These are phyloP conservation scores for Elachura formosa DNA, from an alignment of 2,113 vertebrate species.

Conservation along the genomic window DNA sequence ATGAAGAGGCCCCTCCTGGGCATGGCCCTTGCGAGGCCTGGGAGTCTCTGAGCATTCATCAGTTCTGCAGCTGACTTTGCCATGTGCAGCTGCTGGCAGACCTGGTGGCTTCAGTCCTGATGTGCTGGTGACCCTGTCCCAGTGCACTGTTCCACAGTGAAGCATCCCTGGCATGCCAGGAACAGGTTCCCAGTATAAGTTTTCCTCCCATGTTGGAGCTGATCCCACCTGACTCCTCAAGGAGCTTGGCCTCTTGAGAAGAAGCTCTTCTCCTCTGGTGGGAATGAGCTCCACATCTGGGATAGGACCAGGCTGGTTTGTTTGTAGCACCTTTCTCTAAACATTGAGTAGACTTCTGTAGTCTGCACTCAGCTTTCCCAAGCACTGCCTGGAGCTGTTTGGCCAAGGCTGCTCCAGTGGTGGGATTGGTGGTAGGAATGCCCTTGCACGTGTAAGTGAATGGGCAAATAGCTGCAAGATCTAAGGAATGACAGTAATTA, in stretches of 20 bases:
- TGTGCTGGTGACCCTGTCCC: background rate
- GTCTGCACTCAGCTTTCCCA: background rate
- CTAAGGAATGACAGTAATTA: conserved; percentile 40
- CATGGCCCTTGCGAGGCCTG: fast-evolving
- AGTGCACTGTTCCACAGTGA: background rate
- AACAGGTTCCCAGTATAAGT: background rate
- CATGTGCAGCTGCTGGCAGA: fast-evolving
- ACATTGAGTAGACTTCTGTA: fast-evolving
- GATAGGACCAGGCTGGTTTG: background rate
- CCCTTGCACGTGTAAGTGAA: background rate
- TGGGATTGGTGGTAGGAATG: background rate
- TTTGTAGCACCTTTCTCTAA: background rate
- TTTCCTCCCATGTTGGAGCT: background rate
- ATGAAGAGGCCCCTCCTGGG: background rate
- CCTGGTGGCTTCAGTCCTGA: background rate
- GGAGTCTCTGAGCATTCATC: fast-evolving
- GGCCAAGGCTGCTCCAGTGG: background rate
- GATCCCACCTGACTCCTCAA: background rate
- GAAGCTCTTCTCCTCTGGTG: background rate
- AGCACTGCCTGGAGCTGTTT: background rate
- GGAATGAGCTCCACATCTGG: background rate
- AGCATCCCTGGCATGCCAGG: background rate
- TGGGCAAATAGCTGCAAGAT: background rate
- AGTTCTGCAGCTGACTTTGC: background rate
- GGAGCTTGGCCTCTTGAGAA: background rate